A percentile compares a stretch with the other conserved stretches of the same genome.
phyloP scores from a whole-genome alignment of 2,113 vertebrate genomes.

The Corythornis vintsioides region DNA sequence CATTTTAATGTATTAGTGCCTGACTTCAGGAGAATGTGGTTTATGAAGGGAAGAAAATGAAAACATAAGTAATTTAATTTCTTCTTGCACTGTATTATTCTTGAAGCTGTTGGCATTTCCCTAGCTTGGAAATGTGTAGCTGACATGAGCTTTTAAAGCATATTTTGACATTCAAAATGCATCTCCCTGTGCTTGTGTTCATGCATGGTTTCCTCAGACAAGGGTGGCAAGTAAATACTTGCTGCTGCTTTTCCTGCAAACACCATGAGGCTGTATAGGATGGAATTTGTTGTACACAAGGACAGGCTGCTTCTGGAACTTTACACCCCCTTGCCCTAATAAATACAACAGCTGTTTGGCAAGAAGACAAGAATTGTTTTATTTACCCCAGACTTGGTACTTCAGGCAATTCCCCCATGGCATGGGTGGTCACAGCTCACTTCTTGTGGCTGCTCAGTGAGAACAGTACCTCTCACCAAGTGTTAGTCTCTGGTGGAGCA shows the following conservation, averaged over 20 bases:
- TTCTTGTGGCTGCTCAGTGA: neutral
- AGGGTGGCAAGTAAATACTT: neutral
- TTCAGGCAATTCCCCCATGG: neutral
- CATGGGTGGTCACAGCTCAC: neutral
- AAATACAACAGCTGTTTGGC: conserved; percentile 29
- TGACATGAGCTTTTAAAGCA: neutral
- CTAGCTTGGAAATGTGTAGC: neutral
- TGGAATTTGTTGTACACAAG: neutral
- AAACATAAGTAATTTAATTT: neutral
- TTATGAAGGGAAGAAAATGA: neutral
- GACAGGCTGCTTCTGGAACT: neutral
- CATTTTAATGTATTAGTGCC: neutral
- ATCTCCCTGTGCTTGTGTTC: neutral
- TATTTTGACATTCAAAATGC: conserved; percentile 27
- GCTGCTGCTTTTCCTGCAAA: neutral
- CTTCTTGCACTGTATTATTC: neutral
- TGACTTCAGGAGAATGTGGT: neutral
- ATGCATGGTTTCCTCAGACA: conserved; percentile 7
- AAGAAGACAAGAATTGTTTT: neutral
- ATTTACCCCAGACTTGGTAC: neutral
- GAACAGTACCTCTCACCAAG: neutral
- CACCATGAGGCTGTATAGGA: neutral
- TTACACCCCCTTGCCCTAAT: neutral
- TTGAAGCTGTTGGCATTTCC: neutral
- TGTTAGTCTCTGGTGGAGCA: neutral